Conservation (phyloP, 2,113 vertebrate species). For the Corythaixoides concolor region DNA sequence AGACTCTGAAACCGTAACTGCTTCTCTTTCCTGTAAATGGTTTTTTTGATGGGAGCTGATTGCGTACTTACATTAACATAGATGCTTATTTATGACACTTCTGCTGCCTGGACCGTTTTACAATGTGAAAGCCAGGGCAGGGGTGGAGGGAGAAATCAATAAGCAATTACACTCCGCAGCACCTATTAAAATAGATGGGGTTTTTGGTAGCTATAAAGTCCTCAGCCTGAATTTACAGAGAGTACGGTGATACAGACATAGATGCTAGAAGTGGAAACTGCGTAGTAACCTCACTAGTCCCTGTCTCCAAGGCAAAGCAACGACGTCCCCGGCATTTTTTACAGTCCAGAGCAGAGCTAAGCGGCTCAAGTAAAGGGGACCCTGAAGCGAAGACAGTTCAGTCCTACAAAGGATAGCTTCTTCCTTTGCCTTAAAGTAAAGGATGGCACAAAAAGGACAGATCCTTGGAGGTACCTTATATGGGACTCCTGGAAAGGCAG, state of each 20-base stretch:
- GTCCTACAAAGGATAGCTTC: not conserved
- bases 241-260: not conserved
- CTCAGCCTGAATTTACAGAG: not conserved
- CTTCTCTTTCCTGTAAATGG: not conserved
- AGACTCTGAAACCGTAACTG: not conserved
- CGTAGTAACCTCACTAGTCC: not conserved
- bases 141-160: not conserved
- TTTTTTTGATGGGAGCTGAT: not conserved
- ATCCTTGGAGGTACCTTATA: accelerated
- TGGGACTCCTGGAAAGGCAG: not conserved
- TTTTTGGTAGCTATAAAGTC: not conserved
- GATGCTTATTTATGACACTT: not conserved
- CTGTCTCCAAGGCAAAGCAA: not conserved
- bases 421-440: not conserved
- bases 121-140: not conserved
- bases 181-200: not conserved
- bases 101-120: not conserved
- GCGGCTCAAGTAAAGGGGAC: not conserved
- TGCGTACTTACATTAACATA: not conserved
- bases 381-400: not conserved
- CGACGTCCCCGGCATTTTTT: not conserved
- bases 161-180: not conserved
- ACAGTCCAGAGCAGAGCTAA: not conserved
- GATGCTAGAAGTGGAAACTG: not conserved
- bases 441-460: not conserved